Evolutionary conservation across 2,113 vertebrate species (phyloP).

Genomic region (Siphamia tubifer): DNA sequence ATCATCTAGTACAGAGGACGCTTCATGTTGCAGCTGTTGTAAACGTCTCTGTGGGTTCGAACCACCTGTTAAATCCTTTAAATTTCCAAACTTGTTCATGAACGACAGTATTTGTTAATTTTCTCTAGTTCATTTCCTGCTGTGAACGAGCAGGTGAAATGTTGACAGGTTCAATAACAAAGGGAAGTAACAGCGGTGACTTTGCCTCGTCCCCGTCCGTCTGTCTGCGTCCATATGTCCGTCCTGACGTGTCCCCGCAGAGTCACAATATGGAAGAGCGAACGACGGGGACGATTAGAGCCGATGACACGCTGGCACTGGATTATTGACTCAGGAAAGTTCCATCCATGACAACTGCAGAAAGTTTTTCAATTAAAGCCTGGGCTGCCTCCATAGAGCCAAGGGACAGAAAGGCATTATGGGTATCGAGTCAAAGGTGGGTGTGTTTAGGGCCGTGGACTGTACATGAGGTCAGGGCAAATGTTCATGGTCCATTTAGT

Average conservation of each 20-base stretch:
- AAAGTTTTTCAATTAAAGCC: constrained; percentile 20
- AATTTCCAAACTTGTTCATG: too few relatives aligned
- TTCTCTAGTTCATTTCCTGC: too few relatives aligned
- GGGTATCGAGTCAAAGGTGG: constrained; percentile 30
- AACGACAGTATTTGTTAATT: too few relatives aligned
- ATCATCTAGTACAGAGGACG: too few relatives aligned
- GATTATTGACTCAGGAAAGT: constrained; percentile 31
- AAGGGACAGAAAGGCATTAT: neutral
- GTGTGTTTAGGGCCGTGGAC: constrained; percentile 31
- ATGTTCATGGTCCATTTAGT: constrained; percentile 68
- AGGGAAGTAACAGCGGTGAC: too few relatives aligned
- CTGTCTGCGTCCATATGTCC: constrained; percentile 64
- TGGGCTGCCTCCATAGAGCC: neutral
- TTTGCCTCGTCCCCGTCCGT: too few relatives aligned
- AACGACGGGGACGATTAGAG: constrained; percentile 47
- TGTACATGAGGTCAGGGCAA: constrained; percentile 45
- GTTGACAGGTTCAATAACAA: too few relatives aligned
- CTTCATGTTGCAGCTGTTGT: too few relatives aligned
- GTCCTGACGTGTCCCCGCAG: constrained; percentile 36
- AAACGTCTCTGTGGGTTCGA: too few relatives aligned
- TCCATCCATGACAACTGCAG: constrained; percentile 10
- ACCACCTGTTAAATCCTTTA: too few relatives aligned
- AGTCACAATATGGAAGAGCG: constrained; percentile 53
- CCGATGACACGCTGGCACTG: constrained; percentile 24
- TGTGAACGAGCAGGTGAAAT: too few relatives aligned